A percentile compares a stretch with the other conserved stretches of the same genome.
Evolutionary conservation across 1,140 invertebrate species (phyloP).

Genomic region (Himalopsyche phryganea): DNA sequence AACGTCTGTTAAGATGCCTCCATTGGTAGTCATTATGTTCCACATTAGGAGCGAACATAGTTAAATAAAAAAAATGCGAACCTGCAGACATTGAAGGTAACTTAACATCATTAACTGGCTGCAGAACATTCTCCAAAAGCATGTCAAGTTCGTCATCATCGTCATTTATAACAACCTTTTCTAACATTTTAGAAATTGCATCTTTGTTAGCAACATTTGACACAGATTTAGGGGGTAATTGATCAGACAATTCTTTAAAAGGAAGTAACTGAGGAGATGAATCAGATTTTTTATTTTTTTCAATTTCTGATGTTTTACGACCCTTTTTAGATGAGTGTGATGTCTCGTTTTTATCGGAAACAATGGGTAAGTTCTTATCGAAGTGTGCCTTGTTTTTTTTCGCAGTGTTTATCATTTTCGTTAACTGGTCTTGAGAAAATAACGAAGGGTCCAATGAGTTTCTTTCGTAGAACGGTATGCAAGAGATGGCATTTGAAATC

Average conservation of each 20-base stretch:
- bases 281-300: neutral
- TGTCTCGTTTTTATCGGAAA: constrained; percentile 38
- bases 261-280: neutral
- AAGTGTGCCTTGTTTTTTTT: constrained; percentile 47
- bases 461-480: constrained; percentile 48
- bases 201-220: neutral
- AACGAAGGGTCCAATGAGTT: constrained; percentile 40
- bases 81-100: neutral
- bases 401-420: constrained; percentile 45
- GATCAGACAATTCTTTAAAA: neutral
- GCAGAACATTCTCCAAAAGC: neutral
- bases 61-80: no score
- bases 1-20: no score
- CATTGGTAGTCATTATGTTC: no score
- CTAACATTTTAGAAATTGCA: constrained; percentile 2
- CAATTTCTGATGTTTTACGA: neutral
- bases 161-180: constrained; percentile 2
- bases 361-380: constrained; percentile 43
- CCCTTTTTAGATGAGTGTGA: constrained; percentile 35
- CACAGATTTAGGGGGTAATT: neutral
- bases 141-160: constrained; percentile 27
- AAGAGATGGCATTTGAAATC: constrained; percentile 39
- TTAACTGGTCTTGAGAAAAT: constrained; percentile 42
- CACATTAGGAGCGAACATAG: no score
- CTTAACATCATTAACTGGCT: neutral